Evolutionary conservation across 2,113 vertebrate species (phyloP).

Genomic region (Takifugu bimaculatus): DNA sequence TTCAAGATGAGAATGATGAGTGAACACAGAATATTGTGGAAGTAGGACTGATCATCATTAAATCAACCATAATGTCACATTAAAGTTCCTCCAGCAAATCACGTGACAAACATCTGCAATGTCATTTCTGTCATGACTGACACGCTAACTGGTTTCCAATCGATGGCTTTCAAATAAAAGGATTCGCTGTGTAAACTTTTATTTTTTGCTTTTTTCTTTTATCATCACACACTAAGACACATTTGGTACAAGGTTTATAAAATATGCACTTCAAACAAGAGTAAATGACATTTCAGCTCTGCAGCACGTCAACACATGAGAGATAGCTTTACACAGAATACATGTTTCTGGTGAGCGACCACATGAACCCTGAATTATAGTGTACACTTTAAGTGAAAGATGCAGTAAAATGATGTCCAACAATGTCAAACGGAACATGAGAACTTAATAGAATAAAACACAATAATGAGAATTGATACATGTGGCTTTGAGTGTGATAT

Average conservation of each 20-base stretch:
- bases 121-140: neutral
- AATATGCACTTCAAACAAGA: constrained; percentile 40
- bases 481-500: neutral
- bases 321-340: neutral
- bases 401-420: constrained; percentile 11
- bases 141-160: neutral
- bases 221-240: constrained; percentile 62
- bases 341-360: constrained; percentile 10
- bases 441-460: constrained; percentile 16
- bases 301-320: constrained; percentile 32
- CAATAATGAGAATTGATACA: constrained; percentile 23
- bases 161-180: neutral
- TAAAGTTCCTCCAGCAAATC: constrained; percentile 7
- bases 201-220: constrained; percentile 13
- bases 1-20: neutral
- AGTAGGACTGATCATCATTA: constrained; percentile 10
- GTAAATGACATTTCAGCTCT: constrained; percentile 27
- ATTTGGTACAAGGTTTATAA: constrained; percentile 49
- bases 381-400: constrained; percentile 5
- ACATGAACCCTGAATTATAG: constrained; percentile 33
- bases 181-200: neutral
- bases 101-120: constrained; percentile 9
- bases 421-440: constrained; percentile 10
- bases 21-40: neutral
- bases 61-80: constrained; percentile 3